These are phyloP conservation scores for Euschistus heros DNA, from an alignment of 1,140 invertebrate genomes.

Conservation along the genomic window DNA sequence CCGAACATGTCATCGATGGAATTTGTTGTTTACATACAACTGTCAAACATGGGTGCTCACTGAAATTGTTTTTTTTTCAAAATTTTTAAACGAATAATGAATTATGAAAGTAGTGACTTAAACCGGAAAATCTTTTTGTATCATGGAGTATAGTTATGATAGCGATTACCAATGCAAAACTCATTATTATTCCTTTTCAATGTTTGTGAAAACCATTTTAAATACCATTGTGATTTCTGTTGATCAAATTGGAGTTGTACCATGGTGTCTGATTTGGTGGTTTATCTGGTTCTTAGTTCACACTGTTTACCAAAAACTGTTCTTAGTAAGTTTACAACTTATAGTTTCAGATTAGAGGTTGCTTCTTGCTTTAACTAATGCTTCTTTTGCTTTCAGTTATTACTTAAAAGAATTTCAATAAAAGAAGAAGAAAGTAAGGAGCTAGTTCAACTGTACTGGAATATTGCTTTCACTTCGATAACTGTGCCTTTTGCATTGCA, in stretches of 20 bases:
- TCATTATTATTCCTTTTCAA: background rate
- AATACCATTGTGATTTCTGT: constrained; percentile 21
- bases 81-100: too few relatives aligned
- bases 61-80: too few relatives aligned
- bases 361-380: background rate
- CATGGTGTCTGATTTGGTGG: constrained; percentile 21
- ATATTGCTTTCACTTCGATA: constrained; percentile 17
- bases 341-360: too few relatives aligned
- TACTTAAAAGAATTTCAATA: background rate
- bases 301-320: constrained; percentile 13
- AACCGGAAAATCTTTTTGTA: too few relatives aligned
- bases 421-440: constrained; percentile 7
- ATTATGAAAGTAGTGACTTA: too few relatives aligned
- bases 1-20: too few relatives aligned
- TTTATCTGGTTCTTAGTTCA: constrained; percentile 20
- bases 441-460: constrained; percentile 18
- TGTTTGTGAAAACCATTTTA: constrained; percentile 14
- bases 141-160: too few relatives aligned
- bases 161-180: too few relatives aligned
- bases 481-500: constrained; percentile 20
- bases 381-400: background rate
- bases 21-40: too few relatives aligned
- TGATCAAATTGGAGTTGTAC: constrained; percentile 22
- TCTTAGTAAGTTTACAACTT: too few relatives aligned
- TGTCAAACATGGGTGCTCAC: too few relatives aligned